These are phyloP conservation scores for Drosophila parabipectinata DNA, from an alignment of 1,140 invertebrate species.

Conservation along the genomic window DNA sequence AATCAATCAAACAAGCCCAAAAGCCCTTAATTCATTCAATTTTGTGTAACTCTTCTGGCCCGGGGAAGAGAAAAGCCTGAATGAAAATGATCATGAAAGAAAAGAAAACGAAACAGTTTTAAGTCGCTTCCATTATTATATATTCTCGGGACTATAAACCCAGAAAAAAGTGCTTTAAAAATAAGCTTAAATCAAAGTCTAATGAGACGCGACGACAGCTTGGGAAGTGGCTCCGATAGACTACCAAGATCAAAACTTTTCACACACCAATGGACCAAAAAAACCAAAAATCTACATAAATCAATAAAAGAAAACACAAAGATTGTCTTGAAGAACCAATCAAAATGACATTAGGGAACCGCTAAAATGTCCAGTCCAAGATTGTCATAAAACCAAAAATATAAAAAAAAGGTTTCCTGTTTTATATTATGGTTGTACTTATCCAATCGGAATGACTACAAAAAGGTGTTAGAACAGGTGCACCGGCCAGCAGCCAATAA, in stretches of 20 bases:
- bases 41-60: neutral
- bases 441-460: slow-evolving; percentile 6
- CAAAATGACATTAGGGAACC: slow-evolving; percentile 59
- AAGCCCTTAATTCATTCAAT: neutral
- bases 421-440: slow-evolving; percentile 7
- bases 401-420: slow-evolving; percentile 15
- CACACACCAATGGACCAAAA: slow-evolving; percentile 31
- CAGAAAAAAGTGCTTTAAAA: slow-evolving; percentile 22
- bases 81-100: slow-evolving; percentile 28
- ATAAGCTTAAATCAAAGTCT: slow-evolving; percentile 42
- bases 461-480: slow-evolving; percentile 45
- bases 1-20: slow-evolving; percentile 27
- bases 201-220: slow-evolving; percentile 42
- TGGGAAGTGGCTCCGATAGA: slow-evolving; percentile 11
- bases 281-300: slow-evolving; percentile 48
- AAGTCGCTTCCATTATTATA: slow-evolving; percentile 22
- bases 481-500: slow-evolving; percentile 8
- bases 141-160: neutral
- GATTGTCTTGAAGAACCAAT: slow-evolving; percentile 46
- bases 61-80: slow-evolving; percentile 41
- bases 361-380: slow-evolving; percentile 46
- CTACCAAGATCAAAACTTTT: slow-evolving; percentile 18
- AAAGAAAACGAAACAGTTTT: slow-evolving; percentile 18
- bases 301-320: slow-evolving; percentile 52
- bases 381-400: slow-evolving; percentile 31